Evolutionary conservation across 2,113 vertebrate species (phyloP).

Genomic region (Trematocara zebra): DNA sequence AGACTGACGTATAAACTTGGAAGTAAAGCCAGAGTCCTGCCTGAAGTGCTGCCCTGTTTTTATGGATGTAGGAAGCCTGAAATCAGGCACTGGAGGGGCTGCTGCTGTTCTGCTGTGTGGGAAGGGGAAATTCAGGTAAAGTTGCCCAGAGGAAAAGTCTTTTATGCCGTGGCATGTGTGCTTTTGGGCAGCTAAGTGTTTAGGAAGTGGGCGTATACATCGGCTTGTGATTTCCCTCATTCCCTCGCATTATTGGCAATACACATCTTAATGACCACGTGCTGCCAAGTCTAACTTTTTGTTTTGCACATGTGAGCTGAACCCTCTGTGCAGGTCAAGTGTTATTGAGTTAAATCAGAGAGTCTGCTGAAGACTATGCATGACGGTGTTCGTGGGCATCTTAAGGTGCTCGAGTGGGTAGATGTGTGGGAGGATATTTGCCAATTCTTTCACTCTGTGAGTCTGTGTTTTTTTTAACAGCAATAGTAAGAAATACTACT

Average conservation of each 20-base stretch:
- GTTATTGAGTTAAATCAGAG: not conserved
- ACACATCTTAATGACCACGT: not conserved
- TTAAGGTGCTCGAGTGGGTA: constrained; percentile 5
- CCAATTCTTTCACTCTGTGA: not conserved
- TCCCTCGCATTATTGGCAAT: not conserved
- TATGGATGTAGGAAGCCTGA: not conserved
- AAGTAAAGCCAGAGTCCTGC: constrained; percentile 8
- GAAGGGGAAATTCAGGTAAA: constrained; percentile 22
- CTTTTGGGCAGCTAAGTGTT: not conserved
- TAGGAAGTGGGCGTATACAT: not conserved
- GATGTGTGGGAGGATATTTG: not conserved
- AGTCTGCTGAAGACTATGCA: not conserved
- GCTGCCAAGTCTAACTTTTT: not conserved
- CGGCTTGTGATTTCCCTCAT: not conserved
- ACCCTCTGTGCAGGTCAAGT: not conserved
- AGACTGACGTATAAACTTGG: not conserved
- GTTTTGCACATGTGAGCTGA: not conserved
- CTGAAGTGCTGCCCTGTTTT: constrained; percentile 8
- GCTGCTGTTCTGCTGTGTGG: not conserved
- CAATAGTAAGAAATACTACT: not conserved
- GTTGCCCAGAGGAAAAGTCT: constrained; percentile 18
- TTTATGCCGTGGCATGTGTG: not conserved
- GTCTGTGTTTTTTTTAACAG: not conserved
- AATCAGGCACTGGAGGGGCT: constrained; percentile 2
- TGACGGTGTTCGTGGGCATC: not conserved